Conservation (phyloP, 2,113 vertebrate genomes). For the Terrapene triunguis region DNA sequence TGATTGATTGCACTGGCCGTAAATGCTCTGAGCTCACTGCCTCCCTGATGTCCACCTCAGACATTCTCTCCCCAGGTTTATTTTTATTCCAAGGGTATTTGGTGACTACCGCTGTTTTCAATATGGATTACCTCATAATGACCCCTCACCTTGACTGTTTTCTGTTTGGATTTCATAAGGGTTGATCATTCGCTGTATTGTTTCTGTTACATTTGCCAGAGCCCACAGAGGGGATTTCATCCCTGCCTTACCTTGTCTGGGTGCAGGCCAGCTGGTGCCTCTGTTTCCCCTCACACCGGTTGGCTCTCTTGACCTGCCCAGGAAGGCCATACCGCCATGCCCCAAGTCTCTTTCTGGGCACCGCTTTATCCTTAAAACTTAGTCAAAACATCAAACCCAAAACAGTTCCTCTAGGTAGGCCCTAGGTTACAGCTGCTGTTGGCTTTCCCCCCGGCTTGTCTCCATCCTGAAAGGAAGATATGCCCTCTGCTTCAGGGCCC, state of each 20-base stretch:
- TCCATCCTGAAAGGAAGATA: neutral
- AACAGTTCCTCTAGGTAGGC: neutral
- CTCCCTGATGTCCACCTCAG: neutral
- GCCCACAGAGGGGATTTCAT: neutral
- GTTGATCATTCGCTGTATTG: neutral
- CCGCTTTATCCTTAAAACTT: no score
- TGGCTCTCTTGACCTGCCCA: neutral
- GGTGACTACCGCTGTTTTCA: neutral
- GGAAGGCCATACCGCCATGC: neutral
- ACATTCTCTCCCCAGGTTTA: neutral
- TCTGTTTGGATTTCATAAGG: neutral
- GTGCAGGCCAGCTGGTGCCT: neutral
- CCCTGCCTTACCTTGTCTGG: neutral
- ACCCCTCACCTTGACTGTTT: neutral
- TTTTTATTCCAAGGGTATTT: neutral
- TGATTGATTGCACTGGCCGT: neutral
- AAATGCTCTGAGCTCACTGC: neutral
- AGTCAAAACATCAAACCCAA: neutral
- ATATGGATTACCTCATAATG: neutral
- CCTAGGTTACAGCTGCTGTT: neutral
- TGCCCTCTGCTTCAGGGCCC: neutral
- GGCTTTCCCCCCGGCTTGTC: neutral
- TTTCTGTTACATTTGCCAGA: rapidly evolving
- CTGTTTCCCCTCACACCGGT: neutral
- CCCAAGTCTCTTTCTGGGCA: no score